Conservation (phyloP, 1,140 invertebrate genomes). For the Centruroides sculpturatus region DNA sequence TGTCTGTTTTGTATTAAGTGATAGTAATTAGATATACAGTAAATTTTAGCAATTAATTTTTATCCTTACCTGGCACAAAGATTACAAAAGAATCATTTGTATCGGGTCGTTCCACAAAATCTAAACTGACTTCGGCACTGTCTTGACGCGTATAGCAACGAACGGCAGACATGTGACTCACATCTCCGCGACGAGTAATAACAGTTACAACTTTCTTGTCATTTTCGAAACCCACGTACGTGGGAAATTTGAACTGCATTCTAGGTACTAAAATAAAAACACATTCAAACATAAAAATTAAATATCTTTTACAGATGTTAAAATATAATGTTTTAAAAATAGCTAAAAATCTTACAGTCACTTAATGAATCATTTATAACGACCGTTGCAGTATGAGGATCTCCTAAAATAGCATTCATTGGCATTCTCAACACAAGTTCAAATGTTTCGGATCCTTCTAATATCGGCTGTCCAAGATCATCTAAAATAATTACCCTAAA, state of each 20-base stretch:
- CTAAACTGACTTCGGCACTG: constrained; percentile 25
- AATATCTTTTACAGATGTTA: neutral
- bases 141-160: constrained; percentile 32
- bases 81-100: constrained; percentile 26
- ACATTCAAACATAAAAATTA: no score
- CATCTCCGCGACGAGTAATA: constrained; percentile 28
- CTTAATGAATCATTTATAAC: constrained; percentile 29
- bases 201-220: constrained; percentile 24
- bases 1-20: neutral
- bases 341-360: constrained; percentile 26
- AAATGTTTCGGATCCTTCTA: constrained; percentile 30
- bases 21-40: neutral
- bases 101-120: constrained; percentile 31
- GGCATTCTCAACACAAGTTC: constrained; percentile 27
- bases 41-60: no score
- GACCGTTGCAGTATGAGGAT: constrained; percentile 24
- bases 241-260: constrained; percentile 28
- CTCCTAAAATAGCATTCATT: constrained; percentile 24
- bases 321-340: neutral
- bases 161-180: constrained; percentile 24
- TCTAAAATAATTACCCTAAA: constrained; percentile 27
- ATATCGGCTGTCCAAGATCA: constrained; percentile 27
- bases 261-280: constrained; percentile 24
- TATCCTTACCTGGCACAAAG: constrained; percentile 26
- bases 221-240: constrained; percentile 26